Base-by-base conservation (phyloP, 2,888 invertebrate genomes). In the Rugalucina vietnamica region DNA sequence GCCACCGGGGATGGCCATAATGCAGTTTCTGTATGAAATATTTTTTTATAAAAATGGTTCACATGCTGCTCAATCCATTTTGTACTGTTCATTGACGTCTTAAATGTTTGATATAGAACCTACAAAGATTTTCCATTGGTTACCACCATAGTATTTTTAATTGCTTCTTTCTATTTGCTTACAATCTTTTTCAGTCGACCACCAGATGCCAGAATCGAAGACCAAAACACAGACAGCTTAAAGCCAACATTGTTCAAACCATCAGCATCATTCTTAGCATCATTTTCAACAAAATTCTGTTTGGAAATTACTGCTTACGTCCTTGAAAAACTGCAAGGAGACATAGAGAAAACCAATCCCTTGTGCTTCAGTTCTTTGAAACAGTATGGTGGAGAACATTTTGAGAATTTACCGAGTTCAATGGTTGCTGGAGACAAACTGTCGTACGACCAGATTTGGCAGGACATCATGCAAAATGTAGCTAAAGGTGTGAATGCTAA, bases 371-470 rank as follows among this genome's bases (percentile, higher is more conserved):
- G 65, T 5, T 37, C 76, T 4, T 18, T 88, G 10, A 75, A 84
- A 43, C 80, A 86, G 60, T 78, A 84, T 50, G 85, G 85, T 18
- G 80, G 79, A 18, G 76, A 71, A n/a, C 71, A 65, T 32, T 81
- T 88, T 14, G 82, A 75, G 29, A 39, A 72, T 18, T 49, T 84
- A 3, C 80, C 83, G 34, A 50, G 24, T n/a, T 34, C 50, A 5
- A 80, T 88, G 81, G 34, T 84, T n/a, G 73, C 78, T 12, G 82
- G 88, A 12, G 88, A 88, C 39, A 81, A 81, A 82, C 84, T 89
- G 21, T 90, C 91, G 4, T 90, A 88, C 73, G 91, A 91, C 43
- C 91, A 91, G 65, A 87, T 93, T 10, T 93, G 93, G 92, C 89
- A 91, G 57, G 92, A 93, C 72, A 90, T 93, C 10, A 83, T 92